phyloP scores from a whole-genome alignment of 2,888 invertebrate genomes.

The Thalpophila matura region DNA sequence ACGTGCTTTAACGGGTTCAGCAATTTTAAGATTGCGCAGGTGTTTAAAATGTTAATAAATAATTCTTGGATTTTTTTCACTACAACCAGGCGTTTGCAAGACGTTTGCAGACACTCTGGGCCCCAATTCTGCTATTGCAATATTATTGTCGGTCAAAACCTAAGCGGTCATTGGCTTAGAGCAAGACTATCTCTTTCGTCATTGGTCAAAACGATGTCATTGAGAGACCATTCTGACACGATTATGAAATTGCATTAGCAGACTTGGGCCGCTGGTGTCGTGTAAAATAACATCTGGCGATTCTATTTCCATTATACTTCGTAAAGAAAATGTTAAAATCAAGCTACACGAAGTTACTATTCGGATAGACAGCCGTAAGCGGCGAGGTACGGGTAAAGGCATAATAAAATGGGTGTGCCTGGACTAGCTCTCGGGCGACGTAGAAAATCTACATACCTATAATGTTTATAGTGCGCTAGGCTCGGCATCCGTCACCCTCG shows the following conservation, averaged over 20 bases:
- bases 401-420: constrained; percentile 43
- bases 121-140: no score
- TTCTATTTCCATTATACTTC: constrained; percentile 4
- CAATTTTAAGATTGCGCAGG: constrained; percentile 42
- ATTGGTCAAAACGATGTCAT: no score
- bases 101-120: background rate
- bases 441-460: constrained; percentile 49
- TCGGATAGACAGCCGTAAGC: constrained; percentile 18
- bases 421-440: constrained; percentile 30
- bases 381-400: constrained; percentile 14
- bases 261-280: no score
- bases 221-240: no score
- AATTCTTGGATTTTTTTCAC: constrained; percentile 12
- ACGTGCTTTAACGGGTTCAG: constrained; percentile 41
- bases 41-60: constrained; percentile 42
- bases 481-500: constrained; percentile 34
- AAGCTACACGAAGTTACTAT: constrained; percentile 11
- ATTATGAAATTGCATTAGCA: no score
- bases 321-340: constrained; percentile 18
- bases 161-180: no score
- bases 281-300: constrained; percentile 19
- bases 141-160: no score
- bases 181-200: no score
- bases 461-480: constrained; percentile 35
- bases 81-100: background rate